Conservation (phyloP, 2,888 invertebrate genomes). For the Diadegma fenestrale region DNA sequence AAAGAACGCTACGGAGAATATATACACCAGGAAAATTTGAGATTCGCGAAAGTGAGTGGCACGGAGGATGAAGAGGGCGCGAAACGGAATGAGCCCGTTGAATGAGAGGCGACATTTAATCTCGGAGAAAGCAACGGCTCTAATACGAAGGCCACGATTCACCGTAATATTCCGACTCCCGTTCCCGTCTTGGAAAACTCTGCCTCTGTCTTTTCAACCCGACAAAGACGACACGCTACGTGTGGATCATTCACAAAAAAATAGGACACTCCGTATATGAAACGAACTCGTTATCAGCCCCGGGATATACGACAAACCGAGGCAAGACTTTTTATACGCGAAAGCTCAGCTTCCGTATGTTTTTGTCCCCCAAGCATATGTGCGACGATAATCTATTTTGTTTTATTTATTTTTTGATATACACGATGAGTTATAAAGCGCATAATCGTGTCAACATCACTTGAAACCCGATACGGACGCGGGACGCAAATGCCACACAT, state of each 20-base stretch:
- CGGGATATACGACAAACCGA: constrained; percentile 5
- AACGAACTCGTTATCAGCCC: constrained; percentile 21
- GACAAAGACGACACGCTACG: constrained; percentile 63
- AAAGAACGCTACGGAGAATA: constrained; percentile 44
- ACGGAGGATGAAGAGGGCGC: constrained; percentile 51
- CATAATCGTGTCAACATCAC: constrained; percentile 3
- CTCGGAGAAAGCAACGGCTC: constrained; percentile 78
- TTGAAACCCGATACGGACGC: background rate
- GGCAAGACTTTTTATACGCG: constrained; percentile 44
- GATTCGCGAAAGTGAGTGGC: constrained; percentile 55
- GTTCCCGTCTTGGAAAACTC: constrained; percentile 70
- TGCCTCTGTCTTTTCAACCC: constrained; percentile 68
- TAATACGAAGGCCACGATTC: constrained; percentile 72
- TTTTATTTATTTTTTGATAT: background rate
- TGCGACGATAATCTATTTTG: constrained; percentile 6
- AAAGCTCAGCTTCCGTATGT: background rate
- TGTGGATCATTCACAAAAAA: constrained; percentile 40
- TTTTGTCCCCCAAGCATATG: constrained; percentile 15
- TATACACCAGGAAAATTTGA: constrained; percentile 38
- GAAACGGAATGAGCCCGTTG: constrained; percentile 59
- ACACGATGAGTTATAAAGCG: background rate
- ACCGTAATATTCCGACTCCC: constrained; percentile 79
- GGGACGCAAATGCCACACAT: background rate
- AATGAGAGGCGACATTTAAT: constrained; percentile 79
- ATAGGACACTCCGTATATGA: constrained; percentile 39